Base-by-base conservation (phyloP, 2,797 vertebrate species). In the Diceros bicornis region DNA sequence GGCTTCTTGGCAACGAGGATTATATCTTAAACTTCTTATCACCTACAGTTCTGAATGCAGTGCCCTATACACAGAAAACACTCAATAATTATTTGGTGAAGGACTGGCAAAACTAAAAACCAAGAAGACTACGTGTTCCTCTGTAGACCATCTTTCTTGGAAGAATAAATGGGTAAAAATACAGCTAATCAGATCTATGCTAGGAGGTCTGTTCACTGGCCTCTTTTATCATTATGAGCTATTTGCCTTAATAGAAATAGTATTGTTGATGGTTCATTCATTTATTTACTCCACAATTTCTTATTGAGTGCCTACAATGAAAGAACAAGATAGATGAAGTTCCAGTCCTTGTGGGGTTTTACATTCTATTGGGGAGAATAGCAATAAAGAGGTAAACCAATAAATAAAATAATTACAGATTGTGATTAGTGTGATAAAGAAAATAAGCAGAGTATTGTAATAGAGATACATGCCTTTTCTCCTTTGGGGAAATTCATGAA, bases 401-500 rank as follows among this genome's bases (percentile, higher is more conserved):
- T 78, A 77, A 94, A 75, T 69, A 87, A 88, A 61, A 62, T 87
- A 91, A 89, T 66, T 92, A 81, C 41, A 82, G 47, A 74, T 50
- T 89, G 13, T 91, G 59, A 52, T 95, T 91, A 59, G 14, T 37
- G 1, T 86, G 64, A 83, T 55, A 64, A 93, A 95, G 81, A 89
- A 95, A 96, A 62, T 62, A 89, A 96, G 55, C 21, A 85, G 16
- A 1, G 27, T 88, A 50, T 89, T 89, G 4, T 69, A 91, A 87
- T 13, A 77, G 29, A 86, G 84, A 57, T 47, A 57, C 47, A 29
- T 50, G 16, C 47, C 16, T 61, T 94, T 79, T 32, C 20, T 91
- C 77, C 83, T 62, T 77, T 59, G 62, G 44, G 69, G 37, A 97
- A 97, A 91, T 95, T 89, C 55, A 69, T 66, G 57, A 91, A 90